Percentiles rank a stretch among this genome's conserved stretches.
These are phyloP conservation scores for Idris sp. DNA, from an alignment of 1,140 invertebrate genomes.

Conservation along the genomic window DNA sequence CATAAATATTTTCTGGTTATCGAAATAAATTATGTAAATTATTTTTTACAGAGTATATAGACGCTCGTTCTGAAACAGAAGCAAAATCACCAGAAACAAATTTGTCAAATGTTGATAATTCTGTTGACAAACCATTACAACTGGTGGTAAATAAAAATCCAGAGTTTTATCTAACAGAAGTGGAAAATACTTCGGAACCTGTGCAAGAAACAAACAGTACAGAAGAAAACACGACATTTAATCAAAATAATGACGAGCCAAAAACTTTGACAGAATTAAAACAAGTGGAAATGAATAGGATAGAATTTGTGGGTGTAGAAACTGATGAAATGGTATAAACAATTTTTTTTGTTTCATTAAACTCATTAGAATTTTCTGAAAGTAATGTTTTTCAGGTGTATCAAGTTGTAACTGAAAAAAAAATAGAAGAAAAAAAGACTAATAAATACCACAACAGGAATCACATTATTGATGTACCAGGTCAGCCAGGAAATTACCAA, in stretches of 20 bases:
- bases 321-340: slow-evolving; percentile 9
- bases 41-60: background rate
- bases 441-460: slow-evolving; percentile 62
- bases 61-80: background rate
- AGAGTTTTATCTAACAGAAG: background rate
- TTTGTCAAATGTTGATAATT: slow-evolving; percentile 10
- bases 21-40: too few species aligned
- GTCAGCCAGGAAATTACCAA: slow-evolving; percentile 66
- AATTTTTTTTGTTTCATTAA: too few species aligned
- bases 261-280: slow-evolving; percentile 11
- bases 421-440: slow-evolving; percentile 17
- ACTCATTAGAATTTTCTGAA: too few species aligned
- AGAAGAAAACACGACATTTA: slow-evolving; percentile 3
- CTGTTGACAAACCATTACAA: slow-evolving; percentile 50
- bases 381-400: slow-evolving; percentile 19
- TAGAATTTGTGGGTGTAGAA: slow-evolving; percentile 6
- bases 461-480: slow-evolving; percentile 70
- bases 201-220: background rate
- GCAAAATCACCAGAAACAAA: slow-evolving; percentile 3
- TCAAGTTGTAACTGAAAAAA: background rate
- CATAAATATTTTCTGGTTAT: too few species aligned
- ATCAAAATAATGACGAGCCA: background rate
- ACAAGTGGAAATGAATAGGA: background rate
- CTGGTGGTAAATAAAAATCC: slow-evolving; percentile 61
- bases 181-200: background rate